Conservation (phyloP, 1,140 invertebrate genomes). For the Cepaea nemoralis region DNA sequence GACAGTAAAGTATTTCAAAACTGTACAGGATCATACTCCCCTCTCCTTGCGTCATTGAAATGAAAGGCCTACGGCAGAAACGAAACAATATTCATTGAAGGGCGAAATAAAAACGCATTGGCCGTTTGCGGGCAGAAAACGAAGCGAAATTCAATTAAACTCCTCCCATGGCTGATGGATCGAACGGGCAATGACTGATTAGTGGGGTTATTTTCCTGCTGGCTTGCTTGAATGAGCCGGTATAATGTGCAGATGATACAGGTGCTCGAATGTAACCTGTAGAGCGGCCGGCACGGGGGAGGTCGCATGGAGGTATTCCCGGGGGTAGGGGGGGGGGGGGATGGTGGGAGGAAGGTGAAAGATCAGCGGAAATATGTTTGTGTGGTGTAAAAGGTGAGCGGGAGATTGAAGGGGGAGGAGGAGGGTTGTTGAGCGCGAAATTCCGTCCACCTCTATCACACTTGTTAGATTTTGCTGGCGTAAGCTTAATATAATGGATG, state of each 20-base stretch:
- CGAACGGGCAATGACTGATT: slow-evolving; percentile 9
- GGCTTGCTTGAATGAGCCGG: background rate
- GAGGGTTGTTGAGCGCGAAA: no score
- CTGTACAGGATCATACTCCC: slow-evolving; percentile 2
- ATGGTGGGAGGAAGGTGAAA: no score
- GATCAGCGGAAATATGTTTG: no score
- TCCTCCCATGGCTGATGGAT: background rate
- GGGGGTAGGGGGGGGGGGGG: no score
- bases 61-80: background rate
- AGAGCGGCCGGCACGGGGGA: background rate
- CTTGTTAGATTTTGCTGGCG: no score
- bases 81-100: slow-evolving; percentile 16
- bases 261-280: background rate
- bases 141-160: slow-evolving; percentile 16
- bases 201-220: background rate
- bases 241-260: background rate
- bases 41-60: background rate
- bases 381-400: no score
- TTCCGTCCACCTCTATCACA: no score
- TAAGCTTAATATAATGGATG: no score
- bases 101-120: background rate
- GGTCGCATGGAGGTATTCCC: background rate
- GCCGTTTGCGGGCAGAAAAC: slow-evolving; percentile 5
- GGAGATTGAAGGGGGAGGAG: no score
- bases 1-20: background rate